Evolutionary conservation across 2,113 vertebrate genomes (phyloP).

Genomic region (Phainopepla nitens): DNA sequence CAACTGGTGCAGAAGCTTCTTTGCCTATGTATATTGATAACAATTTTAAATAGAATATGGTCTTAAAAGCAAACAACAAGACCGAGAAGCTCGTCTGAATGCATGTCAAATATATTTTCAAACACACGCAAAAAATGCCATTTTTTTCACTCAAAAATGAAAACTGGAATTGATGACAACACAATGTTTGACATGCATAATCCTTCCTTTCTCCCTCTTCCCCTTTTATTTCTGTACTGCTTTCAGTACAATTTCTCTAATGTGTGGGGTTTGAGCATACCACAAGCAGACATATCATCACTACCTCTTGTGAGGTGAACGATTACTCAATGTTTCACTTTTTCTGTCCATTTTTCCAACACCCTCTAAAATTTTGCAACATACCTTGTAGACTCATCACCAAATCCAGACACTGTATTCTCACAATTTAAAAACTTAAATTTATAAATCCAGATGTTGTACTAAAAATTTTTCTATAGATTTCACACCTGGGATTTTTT

Average conservation of each 20-base stretch:
- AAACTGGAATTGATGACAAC: not conserved
- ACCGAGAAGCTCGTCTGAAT: not conserved
- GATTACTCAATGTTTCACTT: not conserved
- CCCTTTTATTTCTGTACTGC: not conserved
- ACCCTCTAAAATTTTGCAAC: not conserved
- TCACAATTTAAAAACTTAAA: not conserved
- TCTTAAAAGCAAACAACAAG: not conserved
- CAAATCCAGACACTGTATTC: not conserved
- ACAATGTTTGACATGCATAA: not conserved
- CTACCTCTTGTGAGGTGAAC: not conserved
- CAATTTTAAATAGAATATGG: not conserved
- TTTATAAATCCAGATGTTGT: not conserved
- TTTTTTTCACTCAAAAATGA: not conserved
- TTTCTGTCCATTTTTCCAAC: not conserved
- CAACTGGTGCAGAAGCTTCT: not conserved
- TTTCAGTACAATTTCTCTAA: not conserved
- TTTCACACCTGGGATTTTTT: not conserved
- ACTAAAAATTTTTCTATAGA: not conserved
- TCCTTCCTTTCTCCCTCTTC: not conserved
- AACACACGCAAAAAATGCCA: not conserved
- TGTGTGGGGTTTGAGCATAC: not conserved
- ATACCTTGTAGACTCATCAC: not conserved
- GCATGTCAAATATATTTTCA: not conserved
- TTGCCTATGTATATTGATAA: not conserved
- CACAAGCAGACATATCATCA: not conserved